Conservation (phyloP, 2,113 vertebrate species). For the Heterotis niloticus region DNA sequence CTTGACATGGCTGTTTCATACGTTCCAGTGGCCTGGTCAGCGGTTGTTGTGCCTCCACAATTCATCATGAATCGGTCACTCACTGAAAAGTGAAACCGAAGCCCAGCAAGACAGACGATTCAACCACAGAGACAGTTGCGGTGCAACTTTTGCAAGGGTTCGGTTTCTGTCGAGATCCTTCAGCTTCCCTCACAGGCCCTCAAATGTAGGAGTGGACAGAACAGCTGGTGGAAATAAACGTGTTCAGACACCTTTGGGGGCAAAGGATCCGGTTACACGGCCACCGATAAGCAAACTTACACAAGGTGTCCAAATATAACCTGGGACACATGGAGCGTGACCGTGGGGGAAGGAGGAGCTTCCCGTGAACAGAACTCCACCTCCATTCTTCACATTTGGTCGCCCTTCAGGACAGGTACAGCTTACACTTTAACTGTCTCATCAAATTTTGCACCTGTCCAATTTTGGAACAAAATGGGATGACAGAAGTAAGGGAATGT, state of each 20-base stretch:
- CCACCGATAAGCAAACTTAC: conserved; percentile 60
- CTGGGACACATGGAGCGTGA: conserved; percentile 27
- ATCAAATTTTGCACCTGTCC: no score
- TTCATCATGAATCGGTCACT: not conserved
- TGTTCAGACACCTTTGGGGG: conserved; percentile 65
- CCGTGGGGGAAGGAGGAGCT: conserved; percentile 1
- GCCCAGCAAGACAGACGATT: not conserved
- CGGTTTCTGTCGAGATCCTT: conserved; percentile 49
- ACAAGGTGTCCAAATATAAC: conserved; percentile 56
- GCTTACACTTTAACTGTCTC: no score
- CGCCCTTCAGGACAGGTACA: no score
- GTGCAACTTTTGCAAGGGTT: no score
- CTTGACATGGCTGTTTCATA: no score
- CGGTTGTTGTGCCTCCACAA: no score
- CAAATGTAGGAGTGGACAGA: conserved; percentile 52
- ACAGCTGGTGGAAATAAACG: conserved; percentile 57
- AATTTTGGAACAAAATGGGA: no score
- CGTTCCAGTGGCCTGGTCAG: no score
- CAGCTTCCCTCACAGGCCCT: conserved; percentile 35
- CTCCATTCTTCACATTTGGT: no score
- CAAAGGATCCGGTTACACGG: conserved; percentile 59
- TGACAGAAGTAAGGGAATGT: no score
- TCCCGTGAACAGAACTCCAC: no score
- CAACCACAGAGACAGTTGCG: not conserved
- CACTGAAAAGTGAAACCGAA: not conserved